phyloP scores from a whole-genome alignment of 1,140 invertebrate genomes.

The Anastatus disparis region DNA sequence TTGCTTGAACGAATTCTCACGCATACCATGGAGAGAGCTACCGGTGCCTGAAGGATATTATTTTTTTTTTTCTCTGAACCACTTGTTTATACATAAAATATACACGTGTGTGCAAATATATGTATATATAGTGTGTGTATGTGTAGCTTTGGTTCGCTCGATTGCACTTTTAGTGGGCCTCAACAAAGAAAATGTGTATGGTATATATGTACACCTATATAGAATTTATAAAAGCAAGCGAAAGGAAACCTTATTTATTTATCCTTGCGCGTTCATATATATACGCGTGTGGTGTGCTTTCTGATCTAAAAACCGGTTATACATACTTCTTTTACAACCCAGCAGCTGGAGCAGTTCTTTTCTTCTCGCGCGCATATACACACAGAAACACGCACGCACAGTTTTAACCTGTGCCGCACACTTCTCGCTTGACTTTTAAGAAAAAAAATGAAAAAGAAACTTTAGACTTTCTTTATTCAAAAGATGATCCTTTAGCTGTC shows the following conservation, averaged over 20 bases:
- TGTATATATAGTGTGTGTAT: too few relatives aligned
- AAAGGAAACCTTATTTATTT: slow-evolving; percentile 39
- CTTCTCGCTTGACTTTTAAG: too few relatives aligned
- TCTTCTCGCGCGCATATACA: too few relatives aligned
- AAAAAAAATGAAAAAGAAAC: too few relatives aligned
- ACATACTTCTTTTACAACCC: neutral
- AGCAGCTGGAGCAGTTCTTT: neutral
- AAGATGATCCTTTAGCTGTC: too few relatives aligned
- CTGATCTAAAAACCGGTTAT: slow-evolving; percentile 27
- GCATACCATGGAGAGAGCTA: neutral
- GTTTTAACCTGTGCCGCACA: too few relatives aligned
- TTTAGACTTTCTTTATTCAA: too few relatives aligned
- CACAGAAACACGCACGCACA: too few relatives aligned
- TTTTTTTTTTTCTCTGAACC: neutral
- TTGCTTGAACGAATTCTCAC: slow-evolving; percentile 2
- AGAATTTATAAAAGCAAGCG: neutral
- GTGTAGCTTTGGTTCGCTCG: neutral
- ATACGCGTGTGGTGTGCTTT: too few relatives aligned
- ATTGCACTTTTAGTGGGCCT: slow-evolving; percentile 10
- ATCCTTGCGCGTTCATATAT: slow-evolving; percentile 9
- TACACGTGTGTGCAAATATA: neutral
- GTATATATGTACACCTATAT: too few relatives aligned
- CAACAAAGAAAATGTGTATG: slow-evolving; percentile 19
- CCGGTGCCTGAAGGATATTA: neutral
- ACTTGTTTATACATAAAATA: neutral